phyloP scores from a whole-genome alignment of 2,888 invertebrate species.

The Hylaea fasciaria region DNA sequence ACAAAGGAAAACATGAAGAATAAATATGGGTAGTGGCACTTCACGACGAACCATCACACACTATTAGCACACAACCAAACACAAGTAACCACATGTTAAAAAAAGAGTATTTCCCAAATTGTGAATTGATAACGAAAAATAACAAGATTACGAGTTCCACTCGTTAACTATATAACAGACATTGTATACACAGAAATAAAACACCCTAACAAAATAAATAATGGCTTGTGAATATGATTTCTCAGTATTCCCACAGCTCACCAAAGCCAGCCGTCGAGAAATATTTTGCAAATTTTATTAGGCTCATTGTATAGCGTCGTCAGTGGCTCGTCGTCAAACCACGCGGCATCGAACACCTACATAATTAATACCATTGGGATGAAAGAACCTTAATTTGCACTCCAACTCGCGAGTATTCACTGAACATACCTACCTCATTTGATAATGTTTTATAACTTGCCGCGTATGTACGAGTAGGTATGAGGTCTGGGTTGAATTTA shows the following conservation, averaged over 20 bases:
- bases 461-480: not conserved
- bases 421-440: conserved; percentile 16
- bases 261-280: conserved; percentile 16
- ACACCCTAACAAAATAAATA: not conserved
- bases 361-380: conserved; percentile 60
- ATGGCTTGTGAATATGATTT: not conserved
- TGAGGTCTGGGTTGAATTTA: no score
- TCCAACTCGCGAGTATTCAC: conserved; percentile 40
- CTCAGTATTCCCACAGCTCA: not conserved
- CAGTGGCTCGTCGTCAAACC: conserved; percentile 51
- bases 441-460: not conserved
- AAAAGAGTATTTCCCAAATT: no score
- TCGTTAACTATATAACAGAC: no score
- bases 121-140: no score
- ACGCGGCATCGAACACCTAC: conserved; percentile 52
- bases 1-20: no score
- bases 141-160: no score
- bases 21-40: no score
- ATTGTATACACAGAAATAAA: no score
- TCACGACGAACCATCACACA: no score
- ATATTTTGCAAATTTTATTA: conserved; percentile 45
- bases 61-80: no score
- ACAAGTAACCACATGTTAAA: no score
- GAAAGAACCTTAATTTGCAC: conserved; percentile 59
- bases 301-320: conserved; percentile 48